Conservation (phyloP, 2,888 invertebrate genomes). For the Tetragonisca angustula region DNA sequence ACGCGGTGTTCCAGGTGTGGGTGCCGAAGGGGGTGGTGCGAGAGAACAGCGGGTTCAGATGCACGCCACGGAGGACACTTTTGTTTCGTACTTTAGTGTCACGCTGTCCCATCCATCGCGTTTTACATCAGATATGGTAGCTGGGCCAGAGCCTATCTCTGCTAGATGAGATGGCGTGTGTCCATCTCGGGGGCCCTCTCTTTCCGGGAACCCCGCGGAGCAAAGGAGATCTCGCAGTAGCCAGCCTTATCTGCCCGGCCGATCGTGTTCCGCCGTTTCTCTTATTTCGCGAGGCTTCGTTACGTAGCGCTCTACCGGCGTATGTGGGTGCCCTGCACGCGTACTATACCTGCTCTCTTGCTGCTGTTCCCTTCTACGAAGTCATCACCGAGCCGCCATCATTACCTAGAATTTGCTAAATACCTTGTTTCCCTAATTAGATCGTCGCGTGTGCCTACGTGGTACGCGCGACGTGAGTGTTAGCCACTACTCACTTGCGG, state of each 20-base stretch:
- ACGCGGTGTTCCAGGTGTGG: slow-evolving; percentile 38
- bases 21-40: slow-evolving; percentile 46
- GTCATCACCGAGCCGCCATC: neutral
- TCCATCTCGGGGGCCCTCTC: slow-evolving; percentile 70
- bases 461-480: no score
- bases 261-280: slow-evolving; percentile 76
- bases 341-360: neutral
- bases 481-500: no score
- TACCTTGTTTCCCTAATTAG: neutral
- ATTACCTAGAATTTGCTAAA: slow-evolving; percentile 2
- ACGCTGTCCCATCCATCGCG: slow-evolving; percentile 73
- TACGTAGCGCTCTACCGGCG: slow-evolving; percentile 56
- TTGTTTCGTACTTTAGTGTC: slow-evolving; percentile 76
- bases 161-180: slow-evolving; percentile 77
- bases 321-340: slow-evolving; percentile 40
- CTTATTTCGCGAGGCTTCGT: slow-evolving; percentile 74
- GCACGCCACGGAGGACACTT: slow-evolving; percentile 68
- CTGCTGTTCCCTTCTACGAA: neutral
- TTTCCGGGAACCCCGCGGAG: slow-evolving; percentile 78
- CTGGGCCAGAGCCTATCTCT: slow-evolving; percentile 75
- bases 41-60: slow-evolving; percentile 26
- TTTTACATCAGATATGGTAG: slow-evolving; percentile 76
- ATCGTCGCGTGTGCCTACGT: no score
- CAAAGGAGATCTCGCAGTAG: slow-evolving; percentile 76
- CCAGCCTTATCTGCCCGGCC: slow-evolving; percentile 74